Evolutionary conservation across 2,113 vertebrate genomes (phyloP).

Genomic region (Petrocephalus microphthalmus): DNA sequence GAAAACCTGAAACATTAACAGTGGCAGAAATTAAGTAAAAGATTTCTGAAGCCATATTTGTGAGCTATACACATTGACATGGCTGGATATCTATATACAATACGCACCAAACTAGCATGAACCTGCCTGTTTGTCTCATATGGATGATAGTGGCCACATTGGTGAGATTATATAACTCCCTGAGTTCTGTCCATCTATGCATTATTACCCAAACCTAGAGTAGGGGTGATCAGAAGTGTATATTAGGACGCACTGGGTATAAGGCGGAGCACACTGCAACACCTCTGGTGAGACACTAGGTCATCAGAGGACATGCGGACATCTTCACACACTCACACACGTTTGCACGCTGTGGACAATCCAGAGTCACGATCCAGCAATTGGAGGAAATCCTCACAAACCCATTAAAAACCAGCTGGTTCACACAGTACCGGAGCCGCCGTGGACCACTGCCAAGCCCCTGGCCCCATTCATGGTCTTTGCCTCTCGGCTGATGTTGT

Average conservation of each 20-base stretch:
- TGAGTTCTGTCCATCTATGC: neutral
- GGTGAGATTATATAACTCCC: neutral
- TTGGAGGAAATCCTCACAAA: neutral
- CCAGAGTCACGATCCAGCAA: neutral
- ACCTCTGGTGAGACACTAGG: neutral
- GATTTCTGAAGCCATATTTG: neutral
- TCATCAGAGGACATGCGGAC: neutral
- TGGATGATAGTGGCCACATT: neutral
- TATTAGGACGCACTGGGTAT: neutral
- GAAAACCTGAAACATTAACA: neutral
- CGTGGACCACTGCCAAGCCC: neutral
- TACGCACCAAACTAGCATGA: neutral
- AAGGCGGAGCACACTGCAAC: neutral
- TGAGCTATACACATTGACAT: neutral
- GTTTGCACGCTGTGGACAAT: neutral
- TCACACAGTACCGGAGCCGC: neutral
- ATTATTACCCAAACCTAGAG: neutral
- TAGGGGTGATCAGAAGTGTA: neutral
- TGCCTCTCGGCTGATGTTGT: slow-evolving; percentile 18
- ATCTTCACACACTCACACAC: neutral
- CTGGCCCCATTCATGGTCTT: neutral
- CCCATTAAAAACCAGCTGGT: neutral
- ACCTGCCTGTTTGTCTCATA: neutral
- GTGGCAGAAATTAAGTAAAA: neutral
- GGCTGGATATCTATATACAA: neutral